phyloP scores from a whole-genome alignment of 2,888 invertebrate genomes.

The Omphaloscelis lunosa region DNA sequence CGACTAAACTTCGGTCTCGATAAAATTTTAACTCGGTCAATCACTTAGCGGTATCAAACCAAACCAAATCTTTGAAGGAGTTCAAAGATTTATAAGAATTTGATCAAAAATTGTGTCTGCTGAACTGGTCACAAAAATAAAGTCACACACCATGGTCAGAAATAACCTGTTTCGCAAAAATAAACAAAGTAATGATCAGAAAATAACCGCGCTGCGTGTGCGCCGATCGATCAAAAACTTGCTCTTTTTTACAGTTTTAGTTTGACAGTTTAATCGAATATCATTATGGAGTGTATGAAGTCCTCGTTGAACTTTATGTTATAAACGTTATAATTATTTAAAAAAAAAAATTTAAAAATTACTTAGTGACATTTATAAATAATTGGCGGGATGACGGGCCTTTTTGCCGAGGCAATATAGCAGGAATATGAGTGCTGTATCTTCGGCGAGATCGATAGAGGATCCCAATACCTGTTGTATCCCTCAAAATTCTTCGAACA shows the following conservation, averaged over 20 bases:
- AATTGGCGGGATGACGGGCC: neutral
- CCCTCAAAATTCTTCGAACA: neutral
- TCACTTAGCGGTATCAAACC: neutral
- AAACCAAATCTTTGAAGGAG: neutral
- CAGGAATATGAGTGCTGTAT: neutral
- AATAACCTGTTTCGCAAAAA: slow-evolving; percentile 56
- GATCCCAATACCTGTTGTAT: neutral
- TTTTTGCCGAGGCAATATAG: neutral
- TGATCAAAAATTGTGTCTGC: neutral
- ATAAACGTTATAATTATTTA: neutral
- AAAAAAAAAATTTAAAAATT: too few relatives aligned
- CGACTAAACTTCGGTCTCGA: neutral
- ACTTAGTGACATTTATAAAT: neutral
- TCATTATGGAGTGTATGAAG: slow-evolving; percentile 10
- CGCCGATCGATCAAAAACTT: slow-evolving; percentile 49
- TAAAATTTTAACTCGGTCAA: neutral
- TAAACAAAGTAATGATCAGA: slow-evolving; percentile 41
- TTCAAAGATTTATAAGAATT: neutral
- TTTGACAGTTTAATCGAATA: slow-evolving; percentile 41
- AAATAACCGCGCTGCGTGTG: slow-evolving; percentile 24
- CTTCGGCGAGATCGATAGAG: neutral
- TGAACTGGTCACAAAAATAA: slow-evolving; percentile 7
- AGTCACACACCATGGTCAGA: slow-evolving; percentile 11
- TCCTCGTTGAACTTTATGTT: neutral
- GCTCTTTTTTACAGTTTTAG: slow-evolving; percentile 30